Conservation (phyloP, 2,888 invertebrate species). For the Agrilus biguttatus region DNA sequence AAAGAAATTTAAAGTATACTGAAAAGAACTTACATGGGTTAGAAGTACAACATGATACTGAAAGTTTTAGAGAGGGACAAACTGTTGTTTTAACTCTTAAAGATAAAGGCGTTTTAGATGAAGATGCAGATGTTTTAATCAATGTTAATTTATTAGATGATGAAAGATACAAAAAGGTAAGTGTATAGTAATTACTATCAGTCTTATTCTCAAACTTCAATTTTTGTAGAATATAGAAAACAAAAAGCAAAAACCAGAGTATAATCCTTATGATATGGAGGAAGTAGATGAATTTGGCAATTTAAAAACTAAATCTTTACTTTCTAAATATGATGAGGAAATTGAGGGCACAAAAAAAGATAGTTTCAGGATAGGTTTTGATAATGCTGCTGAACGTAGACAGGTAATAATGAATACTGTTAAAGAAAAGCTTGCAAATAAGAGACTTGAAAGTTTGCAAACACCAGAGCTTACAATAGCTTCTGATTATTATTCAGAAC, state of each 20-base stretch:
- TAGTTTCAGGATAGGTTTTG: conserved; percentile 64
- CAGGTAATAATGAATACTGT: conserved; percentile 32
- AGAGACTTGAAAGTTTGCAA: conserved; percentile 60
- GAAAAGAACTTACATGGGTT: conserved; percentile 65
- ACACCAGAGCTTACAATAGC: conserved; percentile 57
- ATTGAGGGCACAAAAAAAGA: conserved; percentile 57
- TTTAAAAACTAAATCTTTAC: conserved; percentile 48
- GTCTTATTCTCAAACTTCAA: conserved; percentile 4
- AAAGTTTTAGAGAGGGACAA: conserved; percentile 57
- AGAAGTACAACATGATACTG: conserved; percentile 69
- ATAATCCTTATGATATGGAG: conserved; percentile 72
- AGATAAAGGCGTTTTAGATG: conserved; percentile 81
- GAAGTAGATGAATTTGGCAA: conserved; percentile 55
- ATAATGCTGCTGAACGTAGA: conserved; percentile 39
- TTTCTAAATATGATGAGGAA: conserved; percentile 92
- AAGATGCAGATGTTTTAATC: conserved; percentile 74
- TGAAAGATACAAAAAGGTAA: conserved; percentile 64
- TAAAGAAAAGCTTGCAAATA: conserved; percentile 46
- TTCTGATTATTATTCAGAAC: conserved; percentile 74
- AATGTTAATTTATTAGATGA: conserved; percentile 83
- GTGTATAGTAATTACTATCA: conserved; percentile 1
- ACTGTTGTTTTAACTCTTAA: conserved; percentile 84
- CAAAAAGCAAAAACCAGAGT: conserved; percentile 72
- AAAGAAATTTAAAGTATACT: conserved; percentile 47
- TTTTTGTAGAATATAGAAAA: conserved; percentile 56